Evolutionary conservation across 2,113 vertebrate genomes (phyloP).

Genomic region (Damaliscus lunatus): DNA sequence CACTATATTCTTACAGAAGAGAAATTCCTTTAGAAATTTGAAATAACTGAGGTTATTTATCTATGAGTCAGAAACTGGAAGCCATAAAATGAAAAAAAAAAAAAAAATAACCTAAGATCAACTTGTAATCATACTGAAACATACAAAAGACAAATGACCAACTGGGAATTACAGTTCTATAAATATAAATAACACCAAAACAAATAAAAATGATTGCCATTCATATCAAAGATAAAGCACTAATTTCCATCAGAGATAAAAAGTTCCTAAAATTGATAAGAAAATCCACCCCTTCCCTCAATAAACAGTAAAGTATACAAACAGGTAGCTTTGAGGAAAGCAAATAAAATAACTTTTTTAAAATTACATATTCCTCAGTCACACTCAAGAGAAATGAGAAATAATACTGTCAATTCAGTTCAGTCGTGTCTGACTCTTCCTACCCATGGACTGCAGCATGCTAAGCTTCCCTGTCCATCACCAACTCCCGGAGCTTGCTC

Average conservation of each 20-base stretch:
- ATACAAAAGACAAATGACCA: not conserved
- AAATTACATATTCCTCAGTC: not conserved
- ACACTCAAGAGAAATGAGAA: not conserved
- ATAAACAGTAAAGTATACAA: not conserved
- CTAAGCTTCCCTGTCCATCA: too few species aligned
- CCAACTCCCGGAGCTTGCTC: too few species aligned
- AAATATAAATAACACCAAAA: not conserved
- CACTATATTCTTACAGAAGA: not conserved
- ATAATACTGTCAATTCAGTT: too few species aligned
- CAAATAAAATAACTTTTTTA: not conserved
- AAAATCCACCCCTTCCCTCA: not conserved
- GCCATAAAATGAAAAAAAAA: not conserved
- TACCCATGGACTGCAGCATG: too few species aligned
- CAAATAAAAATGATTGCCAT: not conserved
- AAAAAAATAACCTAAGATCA: not conserved
- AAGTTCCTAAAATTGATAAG: not conserved
- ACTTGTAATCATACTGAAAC: not conserved
- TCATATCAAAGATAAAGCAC: not conserved
- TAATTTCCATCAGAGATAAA: not conserved
- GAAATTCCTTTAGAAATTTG: not conserved
- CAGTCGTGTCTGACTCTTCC: too few species aligned
- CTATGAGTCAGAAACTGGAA: not conserved
- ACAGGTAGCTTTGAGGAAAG: not conserved
- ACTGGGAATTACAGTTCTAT: not conserved
- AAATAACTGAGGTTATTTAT: not conserved